Percentiles rank a stretch among this genome's conserved stretches.
Conservation (phyloP, 2,888 invertebrate genomes). For the Coelogynopora nodosa region DNA sequence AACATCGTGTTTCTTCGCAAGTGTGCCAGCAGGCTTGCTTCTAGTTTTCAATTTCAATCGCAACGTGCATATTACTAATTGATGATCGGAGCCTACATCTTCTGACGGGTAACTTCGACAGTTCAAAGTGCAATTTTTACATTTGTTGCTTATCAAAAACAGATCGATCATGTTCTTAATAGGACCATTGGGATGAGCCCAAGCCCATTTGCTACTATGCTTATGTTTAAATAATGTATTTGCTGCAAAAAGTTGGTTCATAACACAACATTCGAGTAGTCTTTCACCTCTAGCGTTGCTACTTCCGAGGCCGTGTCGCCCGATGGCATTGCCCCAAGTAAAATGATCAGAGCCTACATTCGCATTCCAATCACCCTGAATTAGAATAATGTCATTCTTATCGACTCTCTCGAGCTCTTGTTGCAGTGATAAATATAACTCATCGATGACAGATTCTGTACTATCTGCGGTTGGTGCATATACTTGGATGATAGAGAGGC, state of each 20-base stretch:
- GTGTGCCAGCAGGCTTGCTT: background rate
- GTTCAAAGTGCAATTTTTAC: background rate
- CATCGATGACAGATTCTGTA: background rate
- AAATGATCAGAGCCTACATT: background rate
- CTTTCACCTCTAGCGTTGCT: background rate
- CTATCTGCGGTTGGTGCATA: background rate
- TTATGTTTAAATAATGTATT: background rate
- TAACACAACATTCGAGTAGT: background rate
- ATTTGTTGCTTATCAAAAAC: background rate
- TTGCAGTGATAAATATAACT: background rate
- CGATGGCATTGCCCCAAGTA: background rate
- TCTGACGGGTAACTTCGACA: background rate
- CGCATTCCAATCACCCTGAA: background rate
- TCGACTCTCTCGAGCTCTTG: background rate
- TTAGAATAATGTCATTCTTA: background rate
- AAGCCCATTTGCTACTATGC: background rate
- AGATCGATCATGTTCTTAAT: background rate
- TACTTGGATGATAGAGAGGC: background rate
- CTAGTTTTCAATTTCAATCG: background rate
- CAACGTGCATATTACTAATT: background rate
- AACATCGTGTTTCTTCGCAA: background rate
- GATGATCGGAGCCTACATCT: background rate
- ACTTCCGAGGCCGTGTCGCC: background rate
- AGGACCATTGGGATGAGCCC: background rate
- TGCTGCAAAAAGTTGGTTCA: background rate